Evolutionary conservation across 1,140 invertebrate genomes (phyloP), one percentile per base, ranked within the genome.

Genomic region (Diabrotica undecimpunctata): DNA sequence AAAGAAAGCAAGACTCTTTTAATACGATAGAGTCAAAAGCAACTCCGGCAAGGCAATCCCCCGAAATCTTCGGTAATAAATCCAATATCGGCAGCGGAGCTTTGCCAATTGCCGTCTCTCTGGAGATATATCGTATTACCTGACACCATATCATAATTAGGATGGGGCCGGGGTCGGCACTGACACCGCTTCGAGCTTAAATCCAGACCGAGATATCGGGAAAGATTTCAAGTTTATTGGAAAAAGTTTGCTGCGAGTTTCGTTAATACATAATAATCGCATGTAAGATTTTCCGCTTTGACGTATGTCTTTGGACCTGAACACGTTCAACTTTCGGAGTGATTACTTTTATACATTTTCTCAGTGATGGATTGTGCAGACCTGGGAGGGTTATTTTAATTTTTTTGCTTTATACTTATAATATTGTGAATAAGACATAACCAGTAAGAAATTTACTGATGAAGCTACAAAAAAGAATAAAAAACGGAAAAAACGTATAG

Each of bases 131-230:
- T 60, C 58, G 39, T 60, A 51, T 60, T 60, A 60, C 58, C 46
- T 60, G 58, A 60, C 58, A 60, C 58, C 58, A 60, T 39, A 60
- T 60, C 58, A 60, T 60, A 60, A 60, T 60, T 60, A 60, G 36
- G 58, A 60, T 60, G 38, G 50, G 50, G n/a, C 39, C 50, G 37
- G 54, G 55, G 9, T 25, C 25, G n/a, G 12, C 36, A 5, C 41
- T 46, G 41, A 46, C 41, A 46, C 41, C 41, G 41, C 41, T 46
- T n/a, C 41, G 3, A 46, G 41, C 8, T 46, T 46, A 46, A 46
- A 46, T 46, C 41, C n/a, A 46, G 41, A 46, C 41, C 25, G 41
- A 8, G 41, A n/a, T 46, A 46, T 46, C 41, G 41, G 41, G 8
- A 46, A 46, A 46, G 41, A 46, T 46, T 46, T 46, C 41, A 46